Evolutionary conservation across 2,888 invertebrate species (phyloP).

Genomic region (Luperina nickerlii): DNA sequence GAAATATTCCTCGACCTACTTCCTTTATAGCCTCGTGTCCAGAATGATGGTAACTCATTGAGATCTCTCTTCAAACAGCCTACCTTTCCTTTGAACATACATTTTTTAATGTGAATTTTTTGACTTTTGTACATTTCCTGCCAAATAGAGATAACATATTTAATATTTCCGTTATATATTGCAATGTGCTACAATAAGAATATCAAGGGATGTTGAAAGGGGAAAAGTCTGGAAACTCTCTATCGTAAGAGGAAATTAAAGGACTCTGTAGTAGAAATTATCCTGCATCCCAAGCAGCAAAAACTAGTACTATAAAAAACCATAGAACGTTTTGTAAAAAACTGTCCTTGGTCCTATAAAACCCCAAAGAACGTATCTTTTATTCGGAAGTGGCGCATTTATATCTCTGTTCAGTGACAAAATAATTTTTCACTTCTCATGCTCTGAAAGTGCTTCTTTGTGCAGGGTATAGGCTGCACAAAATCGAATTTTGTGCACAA

Average conservation of each 20-base stretch:
- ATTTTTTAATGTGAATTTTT: constrained; percentile 46
- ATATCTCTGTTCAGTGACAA: no score
- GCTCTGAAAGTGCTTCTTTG: no score
- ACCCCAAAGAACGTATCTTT: no score
- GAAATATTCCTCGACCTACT: constrained; percentile 56
- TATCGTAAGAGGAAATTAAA: background rate
- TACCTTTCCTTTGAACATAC: constrained; percentile 52
- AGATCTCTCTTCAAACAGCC: constrained; percentile 57
- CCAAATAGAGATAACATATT: constrained; percentile 24
- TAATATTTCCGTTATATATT: constrained; percentile 16
- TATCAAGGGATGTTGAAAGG: background rate
- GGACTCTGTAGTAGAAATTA: background rate
- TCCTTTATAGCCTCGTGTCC: constrained; percentile 54
- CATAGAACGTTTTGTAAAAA: no score
- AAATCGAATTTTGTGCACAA: no score
- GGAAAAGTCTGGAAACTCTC: background rate
- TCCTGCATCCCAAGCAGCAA: no score
- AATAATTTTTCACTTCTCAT: no score
- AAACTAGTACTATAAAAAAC: no score
- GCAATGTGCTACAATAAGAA: background rate
- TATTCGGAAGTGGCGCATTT: no score
- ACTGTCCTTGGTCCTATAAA: no score
- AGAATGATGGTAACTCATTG: constrained; percentile 62
- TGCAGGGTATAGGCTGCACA: no score
- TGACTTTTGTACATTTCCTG: constrained; percentile 35